Evolutionary conservation across 2,888 invertebrate species (phyloP).

Genomic region (Lycophotia porphyrea): DNA sequence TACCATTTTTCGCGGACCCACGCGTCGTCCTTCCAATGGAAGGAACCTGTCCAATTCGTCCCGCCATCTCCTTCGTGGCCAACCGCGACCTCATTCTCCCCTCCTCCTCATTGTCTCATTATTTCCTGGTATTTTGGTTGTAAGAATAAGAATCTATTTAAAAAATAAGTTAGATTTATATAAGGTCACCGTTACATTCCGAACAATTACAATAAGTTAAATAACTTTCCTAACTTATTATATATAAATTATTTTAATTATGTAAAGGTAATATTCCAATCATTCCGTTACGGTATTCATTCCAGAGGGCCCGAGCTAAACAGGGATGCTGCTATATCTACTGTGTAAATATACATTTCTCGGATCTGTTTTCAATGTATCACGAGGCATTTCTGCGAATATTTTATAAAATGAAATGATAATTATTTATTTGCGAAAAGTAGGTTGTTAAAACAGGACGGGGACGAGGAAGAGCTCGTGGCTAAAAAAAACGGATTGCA

Average conservation of each 20-base stretch:
- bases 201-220: background rate
- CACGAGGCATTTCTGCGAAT: conserved; percentile 4
- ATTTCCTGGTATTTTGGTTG: too few relatives aligned
- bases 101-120: too few relatives aligned
- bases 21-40: too few relatives aligned
- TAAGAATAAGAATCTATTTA: background rate
- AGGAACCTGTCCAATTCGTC: too few relatives aligned
- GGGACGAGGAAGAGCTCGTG: too few relatives aligned
- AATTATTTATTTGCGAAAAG: background rate
- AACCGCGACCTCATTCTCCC: too few relatives aligned
- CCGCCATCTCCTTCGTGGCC: too few relatives aligned
- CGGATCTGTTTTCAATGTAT: conserved; percentile 45
- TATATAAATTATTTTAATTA: conserved; percentile 1
- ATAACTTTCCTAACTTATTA: background rate
- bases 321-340: conserved; percentile 59
- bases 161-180: too few relatives aligned
- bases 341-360: conserved; percentile 58
- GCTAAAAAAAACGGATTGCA: too few relatives aligned
- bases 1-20: too few relatives aligned
- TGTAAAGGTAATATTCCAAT: too few relatives aligned
- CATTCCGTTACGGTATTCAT: conserved; percentile 50
- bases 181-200: background rate
- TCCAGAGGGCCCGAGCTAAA: conserved; percentile 41
- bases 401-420: background rate
- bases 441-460: background rate